These are phyloP conservation scores for Trichopoda pennipes DNA, from an alignment of 2,888 invertebrate species.

Conservation along the genomic window DNA sequence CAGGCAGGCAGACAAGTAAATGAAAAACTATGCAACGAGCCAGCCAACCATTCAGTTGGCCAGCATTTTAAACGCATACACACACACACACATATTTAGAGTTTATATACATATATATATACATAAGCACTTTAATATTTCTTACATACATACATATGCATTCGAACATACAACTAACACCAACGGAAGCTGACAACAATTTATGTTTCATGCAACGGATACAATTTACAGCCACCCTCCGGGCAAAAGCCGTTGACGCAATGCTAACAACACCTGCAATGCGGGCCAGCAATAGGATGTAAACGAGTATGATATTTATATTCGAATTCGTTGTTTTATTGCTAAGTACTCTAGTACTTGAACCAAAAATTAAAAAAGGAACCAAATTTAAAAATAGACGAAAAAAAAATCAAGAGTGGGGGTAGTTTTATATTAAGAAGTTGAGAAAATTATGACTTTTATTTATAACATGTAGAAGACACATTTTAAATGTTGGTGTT, in stretches of 20 bases:
- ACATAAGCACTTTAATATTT: neutral
- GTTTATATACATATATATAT: neutral
- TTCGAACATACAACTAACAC: slow-evolving; percentile 35
- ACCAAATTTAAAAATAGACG: neutral
- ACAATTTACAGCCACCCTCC: slow-evolving; percentile 77
- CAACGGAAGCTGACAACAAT: slow-evolving; percentile 78
- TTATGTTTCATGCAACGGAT: slow-evolving; percentile 77
- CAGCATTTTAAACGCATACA: slow-evolving; percentile 22
- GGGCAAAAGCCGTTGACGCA: slow-evolving; percentile 64
- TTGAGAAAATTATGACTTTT: neutral
- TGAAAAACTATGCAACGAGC: slow-evolving; percentile 43
- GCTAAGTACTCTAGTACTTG: slow-evolving; percentile 52
- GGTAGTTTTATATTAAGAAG: slow-evolving; percentile 27
- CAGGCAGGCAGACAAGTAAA: slow-evolving; percentile 25
- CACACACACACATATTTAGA: neutral
- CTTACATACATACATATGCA: neutral
- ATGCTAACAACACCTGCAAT: slow-evolving; percentile 68
- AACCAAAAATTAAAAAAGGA: slow-evolving; percentile 44
- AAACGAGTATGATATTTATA: slow-evolving; percentile 60
- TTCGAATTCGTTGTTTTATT: slow-evolving; percentile 48
- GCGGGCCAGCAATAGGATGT: slow-evolving; percentile 61
- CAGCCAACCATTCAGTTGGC: slow-evolving; percentile 45
- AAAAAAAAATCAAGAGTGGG: slow-evolving; percentile 7
- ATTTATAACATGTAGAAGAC: neutral
- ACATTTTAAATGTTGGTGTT: neutral